Evolutionary conservation across 2,888 invertebrate species (phyloP).

Genomic region (Pyrgus malvae): DNA sequence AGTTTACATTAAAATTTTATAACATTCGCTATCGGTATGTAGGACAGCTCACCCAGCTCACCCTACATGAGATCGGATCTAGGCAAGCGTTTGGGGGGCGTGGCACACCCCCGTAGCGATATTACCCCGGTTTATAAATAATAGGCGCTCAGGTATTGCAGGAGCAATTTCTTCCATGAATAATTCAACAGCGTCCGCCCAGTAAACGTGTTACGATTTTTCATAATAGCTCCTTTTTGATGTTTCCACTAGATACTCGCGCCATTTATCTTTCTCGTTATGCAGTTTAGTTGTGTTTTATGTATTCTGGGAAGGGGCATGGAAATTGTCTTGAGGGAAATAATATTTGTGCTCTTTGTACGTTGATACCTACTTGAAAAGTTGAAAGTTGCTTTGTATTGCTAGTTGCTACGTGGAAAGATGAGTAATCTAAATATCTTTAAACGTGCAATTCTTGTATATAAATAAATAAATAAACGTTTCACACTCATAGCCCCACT

Average conservation of each 20-base stretch:
- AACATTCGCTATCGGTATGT: no score
- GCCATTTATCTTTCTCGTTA: slow-evolving; percentile 54
- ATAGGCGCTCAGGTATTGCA: slow-evolving; percentile 57
- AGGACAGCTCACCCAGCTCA: not conserved
- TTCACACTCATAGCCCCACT: no score
- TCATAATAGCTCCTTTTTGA: slow-evolving; percentile 77
- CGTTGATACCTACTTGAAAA: not conserved
- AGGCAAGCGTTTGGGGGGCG: slow-evolving; percentile 42
- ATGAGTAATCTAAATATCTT: no score
- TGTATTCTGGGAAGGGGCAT: slow-evolving; percentile 23
- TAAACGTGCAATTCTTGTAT: no score
- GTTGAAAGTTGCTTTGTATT: no score
- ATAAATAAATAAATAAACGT: no score
- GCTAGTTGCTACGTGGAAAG: no score
- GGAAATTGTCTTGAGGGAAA: slow-evolving; percentile 35
- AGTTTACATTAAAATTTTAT: no score
- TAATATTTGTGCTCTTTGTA: slow-evolving; percentile 28
- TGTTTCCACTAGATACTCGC: slow-evolving; percentile 46
- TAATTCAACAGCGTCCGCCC: slow-evolving; percentile 73
- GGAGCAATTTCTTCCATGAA: slow-evolving; percentile 74
- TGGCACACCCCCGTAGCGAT: slow-evolving; percentile 49
- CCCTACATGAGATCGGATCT: slow-evolving; percentile 1
- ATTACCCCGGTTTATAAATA: slow-evolving; percentile 62
- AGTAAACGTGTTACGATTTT: slow-evolving; percentile 79
- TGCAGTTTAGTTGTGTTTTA: slow-evolving; percentile 62